Percentiles rank a stretch among this genome's conserved stretches.
Evolutionary conservation across 2,797 vertebrate species (phyloP).

Genomic region (Oryzias sinensis): DNA sequence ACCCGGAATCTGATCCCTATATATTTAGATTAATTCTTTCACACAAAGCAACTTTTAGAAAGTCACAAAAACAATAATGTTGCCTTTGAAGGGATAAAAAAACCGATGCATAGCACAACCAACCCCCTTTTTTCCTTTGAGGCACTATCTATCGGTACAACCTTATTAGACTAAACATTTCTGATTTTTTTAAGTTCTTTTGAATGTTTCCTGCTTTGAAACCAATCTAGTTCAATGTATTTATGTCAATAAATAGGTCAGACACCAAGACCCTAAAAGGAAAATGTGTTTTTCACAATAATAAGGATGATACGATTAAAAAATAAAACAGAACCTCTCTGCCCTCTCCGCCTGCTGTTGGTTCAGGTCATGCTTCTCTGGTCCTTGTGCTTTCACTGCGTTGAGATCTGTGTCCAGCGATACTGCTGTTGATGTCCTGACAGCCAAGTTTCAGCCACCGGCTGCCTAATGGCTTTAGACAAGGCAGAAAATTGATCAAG

Average conservation of each 20-base stretch:
- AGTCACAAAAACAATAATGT: no score
- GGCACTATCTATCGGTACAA: no score
- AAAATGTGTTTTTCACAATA: neutral
- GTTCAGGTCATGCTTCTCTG: constrained; percentile 16
- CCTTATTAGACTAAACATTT: no score
- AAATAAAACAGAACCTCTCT: neutral
- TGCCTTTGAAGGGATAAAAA: no score
- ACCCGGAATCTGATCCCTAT: no score
- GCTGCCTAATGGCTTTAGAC: constrained; percentile 66
- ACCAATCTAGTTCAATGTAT: no score
- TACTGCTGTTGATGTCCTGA: constrained; percentile 29
- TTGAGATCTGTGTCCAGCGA: constrained; percentile 47
- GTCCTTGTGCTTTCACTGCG: constrained; percentile 42
- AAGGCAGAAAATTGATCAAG: constrained; percentile 67
- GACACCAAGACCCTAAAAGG: neutral
- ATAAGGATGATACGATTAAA: neutral
- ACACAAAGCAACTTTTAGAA: no score
- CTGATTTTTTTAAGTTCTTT: no score
- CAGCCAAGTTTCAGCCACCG: constrained; percentile 38
- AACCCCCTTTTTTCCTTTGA: no score
- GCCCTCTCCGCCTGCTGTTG: constrained; percentile 5
- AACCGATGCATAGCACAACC: no score
- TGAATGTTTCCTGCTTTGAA: no score
- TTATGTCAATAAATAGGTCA: neutral
- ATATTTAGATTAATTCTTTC: no score